phyloP scores from a whole-genome alignment of 2,113 vertebrate species.

The Canis aureus region DNA sequence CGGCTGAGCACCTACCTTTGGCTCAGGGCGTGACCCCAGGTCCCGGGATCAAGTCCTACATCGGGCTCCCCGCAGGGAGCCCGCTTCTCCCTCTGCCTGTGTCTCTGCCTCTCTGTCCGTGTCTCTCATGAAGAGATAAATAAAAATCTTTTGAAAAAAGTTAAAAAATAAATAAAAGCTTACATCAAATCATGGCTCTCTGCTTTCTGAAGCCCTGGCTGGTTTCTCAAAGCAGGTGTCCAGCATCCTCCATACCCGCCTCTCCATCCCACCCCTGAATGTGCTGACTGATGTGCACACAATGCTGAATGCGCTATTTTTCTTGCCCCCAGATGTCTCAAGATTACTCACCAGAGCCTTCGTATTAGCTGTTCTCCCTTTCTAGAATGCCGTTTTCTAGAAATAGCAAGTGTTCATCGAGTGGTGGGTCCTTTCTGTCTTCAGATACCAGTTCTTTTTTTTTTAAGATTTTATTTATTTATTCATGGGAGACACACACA shows the following conservation, averaged over 20 bases:
- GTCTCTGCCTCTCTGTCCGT: too few relatives aligned
- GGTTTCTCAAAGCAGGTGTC: neutral
- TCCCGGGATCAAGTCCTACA: too few relatives aligned
- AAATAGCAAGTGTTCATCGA: neutral
- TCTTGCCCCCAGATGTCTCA: neutral
- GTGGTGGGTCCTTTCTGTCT: neutral
- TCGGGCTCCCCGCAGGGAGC: too few relatives aligned
- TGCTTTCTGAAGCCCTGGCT: too few relatives aligned
- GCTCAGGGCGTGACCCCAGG: too few relatives aligned
- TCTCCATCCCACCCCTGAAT: neutral
- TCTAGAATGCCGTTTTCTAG: neutral
- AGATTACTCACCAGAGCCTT: accelerated
- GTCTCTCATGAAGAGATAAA: too few relatives aligned
- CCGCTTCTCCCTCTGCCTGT: too few relatives aligned
- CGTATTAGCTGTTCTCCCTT: neutral
- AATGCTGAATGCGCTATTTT: neutral
- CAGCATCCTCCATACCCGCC: neutral
- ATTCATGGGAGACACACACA: too few relatives aligned
- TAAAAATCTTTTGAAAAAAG: too few relatives aligned
- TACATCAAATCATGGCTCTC: accelerated
- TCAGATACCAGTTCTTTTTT: neutral
- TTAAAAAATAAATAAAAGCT: too few relatives aligned
- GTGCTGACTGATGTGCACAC: neutral
- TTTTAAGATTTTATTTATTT: too few relatives aligned
- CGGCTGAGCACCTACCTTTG: too few relatives aligned